Evolutionary conservation across 2,113 vertebrate species (phyloP).

Genomic region (Heterotis niloticus): DNA sequence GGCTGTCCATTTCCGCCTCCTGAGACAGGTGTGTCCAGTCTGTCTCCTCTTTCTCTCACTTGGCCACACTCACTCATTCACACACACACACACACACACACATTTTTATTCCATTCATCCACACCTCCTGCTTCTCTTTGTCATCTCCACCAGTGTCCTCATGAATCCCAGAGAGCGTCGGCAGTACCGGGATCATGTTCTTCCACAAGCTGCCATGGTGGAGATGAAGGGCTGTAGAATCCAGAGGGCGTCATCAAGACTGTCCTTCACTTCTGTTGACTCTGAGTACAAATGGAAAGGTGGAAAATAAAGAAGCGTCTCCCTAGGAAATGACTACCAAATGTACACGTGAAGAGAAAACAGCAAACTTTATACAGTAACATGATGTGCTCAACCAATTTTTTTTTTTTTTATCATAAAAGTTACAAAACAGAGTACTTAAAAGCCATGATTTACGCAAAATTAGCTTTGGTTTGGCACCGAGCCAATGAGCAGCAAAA

Average conservation of each 20-base stretch:
- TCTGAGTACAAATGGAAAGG: constrained; percentile 55
- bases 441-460: too few species aligned
- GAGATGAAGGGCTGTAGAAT: constrained; percentile 46
- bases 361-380: too few species aligned
- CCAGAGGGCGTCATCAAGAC: constrained; percentile 76
- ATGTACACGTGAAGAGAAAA: too few species aligned
- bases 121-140: constrained; percentile 14
- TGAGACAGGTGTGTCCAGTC: not conserved
- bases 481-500: constrained; percentile 2
- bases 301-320: constrained; percentile 31
- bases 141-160: constrained; percentile 33
- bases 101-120: not conserved
- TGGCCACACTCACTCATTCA: not conserved
- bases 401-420: too few species aligned
- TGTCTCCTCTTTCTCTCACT: not conserved
- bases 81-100: not conserved
- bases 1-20: constrained; percentile 19
- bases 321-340: constrained; percentile 32
- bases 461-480: not conserved
- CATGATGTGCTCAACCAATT: not conserved
- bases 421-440: too few species aligned
- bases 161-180: constrained; percentile 31
- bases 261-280: constrained; percentile 85
- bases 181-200: constrained; percentile 24
- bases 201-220: constrained; percentile 28